Evolutionary conservation across 2,113 vertebrate species (phyloP), one percentile per base, ranked within the genome.

Genomic region (Anarrhichthys ocellatus): DNA sequence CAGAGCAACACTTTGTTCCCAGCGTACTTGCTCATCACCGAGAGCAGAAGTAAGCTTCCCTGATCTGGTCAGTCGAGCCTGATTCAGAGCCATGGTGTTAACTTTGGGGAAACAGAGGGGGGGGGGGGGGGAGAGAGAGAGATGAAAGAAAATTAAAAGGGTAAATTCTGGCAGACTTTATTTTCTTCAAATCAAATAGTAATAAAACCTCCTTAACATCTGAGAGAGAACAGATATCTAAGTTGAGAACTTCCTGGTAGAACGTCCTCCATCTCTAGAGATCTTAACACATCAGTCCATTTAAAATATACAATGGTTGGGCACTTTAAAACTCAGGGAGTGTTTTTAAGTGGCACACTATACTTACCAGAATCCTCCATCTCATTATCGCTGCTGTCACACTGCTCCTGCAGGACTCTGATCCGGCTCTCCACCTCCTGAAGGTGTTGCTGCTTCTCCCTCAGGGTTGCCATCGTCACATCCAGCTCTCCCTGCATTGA

Each of bases 21-120:
- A 97, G 36, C 96, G 95, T n/a, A 96, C 89, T 78, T 96, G 95
- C 86, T 97, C 95, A 2, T 97, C 95, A 62, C 92, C 96, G 17
- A 97, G 81, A 0, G 96, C 94, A 3, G 96, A 94, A 0, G 96
- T 96, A 66, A 97, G 93, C 83, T 95, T 96, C 34, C 95, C 96
- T 1, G 96, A 95, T 8, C 95, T 93, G 3, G 77, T 66, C 56
- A 97, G 90, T 18, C 96, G 94, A 1, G 94, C 93, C 83, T 96
- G 90, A 4, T 96, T 97, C 82, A 97, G 92, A 52, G 94, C 88
- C 95, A 95, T 97, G 1, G 78, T 96, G 86, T 92, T 94, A 38
- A 95, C 96, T 96, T 50, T 5, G 24, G 32, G 6, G 1, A 80
- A 32, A 24, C 15, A 74, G 73, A 63, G 24, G 4, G 15, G 71